Evolutionary conservation across 2,797 vertebrate species (phyloP), one percentile per base, ranked within the genome.

Genomic region (Triplophysa bombifrons): DNA sequence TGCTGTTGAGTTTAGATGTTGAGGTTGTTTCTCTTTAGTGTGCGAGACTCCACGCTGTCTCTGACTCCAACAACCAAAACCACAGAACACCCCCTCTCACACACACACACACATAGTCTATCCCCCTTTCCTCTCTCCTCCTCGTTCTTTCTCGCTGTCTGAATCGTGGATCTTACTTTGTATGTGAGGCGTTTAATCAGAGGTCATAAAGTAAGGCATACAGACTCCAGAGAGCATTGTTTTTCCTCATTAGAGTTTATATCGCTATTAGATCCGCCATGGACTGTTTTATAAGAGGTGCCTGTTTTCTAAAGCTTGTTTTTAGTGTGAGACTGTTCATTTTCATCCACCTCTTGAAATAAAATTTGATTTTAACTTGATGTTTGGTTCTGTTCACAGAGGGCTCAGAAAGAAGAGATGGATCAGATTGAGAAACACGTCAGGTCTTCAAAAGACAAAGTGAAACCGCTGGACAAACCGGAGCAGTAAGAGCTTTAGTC

Each of bases 391-490:
- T 58, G 53, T 48, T 61, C 86, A 68, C 90, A 99, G 98, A 94
- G 96, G 93, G 98, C 96, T 78, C 96, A 97, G 82, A 90, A 92
- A 67, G 97, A 99, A 71, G 98, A 99, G 90, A 89, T 97, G 88
- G 96, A 96, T 65, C 94, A 95, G 90, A 98, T 99, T 83, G 92
- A 93, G 84, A 98, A 96, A 81, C 96, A 99, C 60, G 88, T 96
- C 30, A 95, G 96, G 67, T 91, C 96, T 22, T 92, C 93, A 75
- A 94, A 94, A 91, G 95, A 95, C 87, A 98, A 96, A 82, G 94
- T 93, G 75, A 98, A 97, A 84, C 96, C 95, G 44, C 89, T 99
- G 89, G 98, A 99, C 90, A 99, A 99, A 83, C 98, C 98, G 3
- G 98, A 99, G 88, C 98, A 99, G 98, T 99, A 94, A 96, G 44